These are phyloP conservation scores for Antitype chi DNA, from an alignment of 2,888 invertebrate species.

Conservation along the genomic window DNA sequence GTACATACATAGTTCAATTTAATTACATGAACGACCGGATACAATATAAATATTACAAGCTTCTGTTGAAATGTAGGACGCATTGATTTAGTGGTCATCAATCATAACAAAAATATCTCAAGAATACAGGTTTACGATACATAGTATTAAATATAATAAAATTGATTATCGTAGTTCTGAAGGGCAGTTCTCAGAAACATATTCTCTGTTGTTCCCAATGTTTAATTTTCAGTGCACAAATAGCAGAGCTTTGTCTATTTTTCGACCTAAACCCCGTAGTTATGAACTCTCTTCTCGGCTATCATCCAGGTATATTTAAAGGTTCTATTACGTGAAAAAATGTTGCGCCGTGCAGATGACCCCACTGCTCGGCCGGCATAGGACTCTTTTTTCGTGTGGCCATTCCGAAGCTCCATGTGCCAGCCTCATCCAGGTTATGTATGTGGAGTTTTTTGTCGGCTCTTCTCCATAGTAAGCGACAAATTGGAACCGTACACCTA, in stretches of 20 bases:
- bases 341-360: not conserved
- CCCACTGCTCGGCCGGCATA: not conserved
- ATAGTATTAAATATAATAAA: constrained; percentile 16
- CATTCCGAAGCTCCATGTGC: not conserved
- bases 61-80: constrained; percentile 37
- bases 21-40: constrained; percentile 41
- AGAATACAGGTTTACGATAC: constrained; percentile 35
- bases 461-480: too few relatives aligned
- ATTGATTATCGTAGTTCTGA: constrained; percentile 8
- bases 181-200: not conserved
- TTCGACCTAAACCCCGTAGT: too few relatives aligned
- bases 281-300: not conserved
- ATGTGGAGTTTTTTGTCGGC: not conserved
- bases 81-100: constrained; percentile 36
- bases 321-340: not conserved
- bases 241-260: not conserved
- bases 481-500: too few relatives aligned
- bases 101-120: constrained; percentile 34
- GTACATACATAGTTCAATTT: constrained; percentile 35
- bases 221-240: not conserved
- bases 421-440: not conserved
- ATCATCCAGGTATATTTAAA: not conserved
- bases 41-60: constrained; percentile 46
- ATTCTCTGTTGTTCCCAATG: not conserved
- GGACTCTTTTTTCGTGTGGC: not conserved